Conservation (phyloP, 2,113 vertebrate species). For the Caretta caretta region DNA sequence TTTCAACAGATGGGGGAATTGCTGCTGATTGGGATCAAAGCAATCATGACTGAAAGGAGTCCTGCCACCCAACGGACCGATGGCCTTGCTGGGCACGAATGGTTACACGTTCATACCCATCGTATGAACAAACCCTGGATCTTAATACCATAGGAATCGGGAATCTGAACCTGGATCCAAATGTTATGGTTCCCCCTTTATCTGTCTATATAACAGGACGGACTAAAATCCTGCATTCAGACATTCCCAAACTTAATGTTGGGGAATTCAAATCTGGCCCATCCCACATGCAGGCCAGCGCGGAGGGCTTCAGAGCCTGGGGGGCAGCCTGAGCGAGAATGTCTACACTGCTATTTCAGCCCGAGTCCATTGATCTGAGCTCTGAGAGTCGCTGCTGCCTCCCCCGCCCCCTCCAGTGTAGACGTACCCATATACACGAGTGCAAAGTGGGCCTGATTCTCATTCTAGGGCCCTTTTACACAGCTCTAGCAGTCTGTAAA, state of each 20-base stretch:
- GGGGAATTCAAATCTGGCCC: background rate
- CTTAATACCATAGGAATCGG: background rate
- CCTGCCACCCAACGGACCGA: too few species aligned
- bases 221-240: background rate
- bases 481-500: background rate
- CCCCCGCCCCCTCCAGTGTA: background rate
- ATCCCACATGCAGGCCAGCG: background rate
- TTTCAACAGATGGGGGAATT: background rate
- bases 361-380: background rate
- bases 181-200: background rate
- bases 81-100: background rate
- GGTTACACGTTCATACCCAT: too few species aligned
- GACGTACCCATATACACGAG: background rate
- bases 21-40: background rate
- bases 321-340: background rate
- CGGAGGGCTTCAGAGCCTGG: background rate
- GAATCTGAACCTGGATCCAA: background rate
- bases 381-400: background rate
- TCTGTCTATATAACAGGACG: background rate
- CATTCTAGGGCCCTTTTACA: background rate
- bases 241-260: background rate
- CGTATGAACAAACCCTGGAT: background rate
- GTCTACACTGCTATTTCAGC: too few species aligned
- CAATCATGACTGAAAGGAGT: background rate
- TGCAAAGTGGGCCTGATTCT: background rate